Conservation (phyloP, 2,888 invertebrate genomes). For the Suillia variegata region DNA sequence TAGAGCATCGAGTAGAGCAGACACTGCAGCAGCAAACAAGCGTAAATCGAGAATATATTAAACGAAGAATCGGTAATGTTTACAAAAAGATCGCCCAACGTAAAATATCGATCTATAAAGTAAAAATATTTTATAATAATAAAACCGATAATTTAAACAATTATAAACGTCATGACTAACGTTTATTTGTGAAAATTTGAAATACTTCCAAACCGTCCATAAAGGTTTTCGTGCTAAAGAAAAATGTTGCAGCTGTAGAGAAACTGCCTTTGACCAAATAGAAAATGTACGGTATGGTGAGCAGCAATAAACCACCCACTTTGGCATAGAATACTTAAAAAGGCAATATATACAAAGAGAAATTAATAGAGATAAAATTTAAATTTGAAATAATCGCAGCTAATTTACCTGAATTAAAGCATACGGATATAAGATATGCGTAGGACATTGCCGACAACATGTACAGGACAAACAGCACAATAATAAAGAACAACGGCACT, state of each 20-base stretch:
- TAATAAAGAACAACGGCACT: slow-evolving; percentile 37
- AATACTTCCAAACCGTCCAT: slow-evolving; percentile 52
- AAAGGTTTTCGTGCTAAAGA: slow-evolving; percentile 52
- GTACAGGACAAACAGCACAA: slow-evolving; percentile 46
- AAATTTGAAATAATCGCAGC: no score
- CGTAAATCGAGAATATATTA: slow-evolving; percentile 43
- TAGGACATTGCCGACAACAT: slow-evolving; percentile 53
- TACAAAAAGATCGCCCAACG: slow-evolving; percentile 38
- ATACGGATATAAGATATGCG: slow-evolving; percentile 55
- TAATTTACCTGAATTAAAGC: slow-evolving; percentile 58
- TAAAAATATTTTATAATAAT: slow-evolving; percentile 4
- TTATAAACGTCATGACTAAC: slow-evolving; percentile 36
- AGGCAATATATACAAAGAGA: slow-evolving; percentile 9
- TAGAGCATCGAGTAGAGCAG: slow-evolving; percentile 51
- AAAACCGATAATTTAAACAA: no score
- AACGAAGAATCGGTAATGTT: slow-evolving; percentile 45
- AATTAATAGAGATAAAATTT: not conserved
- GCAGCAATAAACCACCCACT: slow-evolving; percentile 53
- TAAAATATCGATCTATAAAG: slow-evolving; percentile 47
- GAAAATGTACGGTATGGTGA: slow-evolving; percentile 52
- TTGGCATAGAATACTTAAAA: slow-evolving; percentile 56
- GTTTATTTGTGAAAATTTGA: slow-evolving; percentile 57
- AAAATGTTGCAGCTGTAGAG: slow-evolving; percentile 34
- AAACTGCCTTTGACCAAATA: slow-evolving; percentile 42
- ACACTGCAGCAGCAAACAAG: slow-evolving; percentile 44